These are phyloP conservation scores for Bugulina stolonifera DNA, from an alignment of 2,888 invertebrate species.

Conservation along the genomic window DNA sequence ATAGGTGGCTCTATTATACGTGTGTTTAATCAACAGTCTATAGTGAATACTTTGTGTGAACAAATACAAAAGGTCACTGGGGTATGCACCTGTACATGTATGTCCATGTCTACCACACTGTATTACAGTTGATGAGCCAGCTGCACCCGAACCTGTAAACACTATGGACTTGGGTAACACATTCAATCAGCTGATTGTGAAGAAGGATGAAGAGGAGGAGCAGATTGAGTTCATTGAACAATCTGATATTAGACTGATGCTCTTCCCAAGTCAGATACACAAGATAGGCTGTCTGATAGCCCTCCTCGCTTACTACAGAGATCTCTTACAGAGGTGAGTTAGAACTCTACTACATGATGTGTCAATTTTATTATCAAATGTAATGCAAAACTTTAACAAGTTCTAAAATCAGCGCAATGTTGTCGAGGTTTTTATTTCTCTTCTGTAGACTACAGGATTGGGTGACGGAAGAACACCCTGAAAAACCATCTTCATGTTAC, in stretches of 20 bases:
- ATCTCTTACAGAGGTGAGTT: slow-evolving; percentile 32
- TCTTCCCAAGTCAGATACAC: slow-evolving; percentile 48
- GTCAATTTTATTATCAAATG: too few species aligned
- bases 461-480: slow-evolving; percentile 9
- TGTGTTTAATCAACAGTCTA: too few species aligned
- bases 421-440: too few species aligned
- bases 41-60: too few species aligned
- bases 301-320: slow-evolving; percentile 41
- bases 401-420: too few species aligned
- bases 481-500: background rate
- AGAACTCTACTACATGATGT: too few species aligned
- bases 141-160: slow-evolving; percentile 39
- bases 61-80: too few species aligned
- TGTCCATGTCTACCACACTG: too few species aligned
- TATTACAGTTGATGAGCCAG: slow-evolving; percentile 33
- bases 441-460: background rate
- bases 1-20: too few species aligned
- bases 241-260: slow-evolving; percentile 37
- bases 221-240: background rate
- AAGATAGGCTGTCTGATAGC: slow-evolving; percentile 42
- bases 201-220: slow-evolving; percentile 28
- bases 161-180: slow-evolving; percentile 40
- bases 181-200: slow-evolving; percentile 25
- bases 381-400: background rate
- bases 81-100: too few species aligned